Conservation (phyloP, 2,888 invertebrate species). For the Autographa gamma region DNA sequence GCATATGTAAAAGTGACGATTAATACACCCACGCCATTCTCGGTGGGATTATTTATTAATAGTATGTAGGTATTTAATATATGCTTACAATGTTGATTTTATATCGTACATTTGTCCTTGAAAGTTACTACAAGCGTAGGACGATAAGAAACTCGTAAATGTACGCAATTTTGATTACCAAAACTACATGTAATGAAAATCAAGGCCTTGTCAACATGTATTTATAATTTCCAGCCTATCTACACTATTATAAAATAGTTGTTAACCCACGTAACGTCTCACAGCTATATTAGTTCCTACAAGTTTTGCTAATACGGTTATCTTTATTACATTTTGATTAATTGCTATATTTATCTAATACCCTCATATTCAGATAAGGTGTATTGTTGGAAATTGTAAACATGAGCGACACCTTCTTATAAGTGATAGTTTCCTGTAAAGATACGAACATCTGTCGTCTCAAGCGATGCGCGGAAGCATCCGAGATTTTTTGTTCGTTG, state of each 20-base stretch:
- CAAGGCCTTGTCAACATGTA: slow-evolving; percentile 7
- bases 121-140: slow-evolving; percentile 40
- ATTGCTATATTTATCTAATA: slow-evolving; percentile 57
- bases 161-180: slow-evolving; percentile 39
- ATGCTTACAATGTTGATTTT: slow-evolving; percentile 9
- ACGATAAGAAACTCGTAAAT: slow-evolving; percentile 39
- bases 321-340: slow-evolving; percentile 58
- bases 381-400: slow-evolving; percentile 41
- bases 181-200: slow-evolving; percentile 31
- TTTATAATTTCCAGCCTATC: slow-evolving; percentile 37
- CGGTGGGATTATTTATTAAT: slow-evolving; percentile 2
- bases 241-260: slow-evolving; percentile 29
- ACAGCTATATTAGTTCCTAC: slow-evolving; percentile 12
- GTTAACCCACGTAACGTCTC: slow-evolving; percentile 25
- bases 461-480: slow-evolving; percentile 28
- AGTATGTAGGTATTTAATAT: background rate
- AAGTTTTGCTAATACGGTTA: slow-evolving; percentile 26
- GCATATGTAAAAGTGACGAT: background rate
- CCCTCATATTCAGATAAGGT: slow-evolving; percentile 50
- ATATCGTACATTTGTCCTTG: slow-evolving; percentile 36
- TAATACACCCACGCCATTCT: background rate
- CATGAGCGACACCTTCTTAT: slow-evolving; percentile 33
- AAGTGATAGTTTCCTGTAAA: slow-evolving; percentile 50
- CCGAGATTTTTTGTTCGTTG: slow-evolving; percentile 37
- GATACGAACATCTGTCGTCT: slow-evolving; percentile 32